These are phyloP conservation scores for Drosophila anceps DNA, from an alignment of 2,888 invertebrate genomes.

Conservation along the genomic window DNA sequence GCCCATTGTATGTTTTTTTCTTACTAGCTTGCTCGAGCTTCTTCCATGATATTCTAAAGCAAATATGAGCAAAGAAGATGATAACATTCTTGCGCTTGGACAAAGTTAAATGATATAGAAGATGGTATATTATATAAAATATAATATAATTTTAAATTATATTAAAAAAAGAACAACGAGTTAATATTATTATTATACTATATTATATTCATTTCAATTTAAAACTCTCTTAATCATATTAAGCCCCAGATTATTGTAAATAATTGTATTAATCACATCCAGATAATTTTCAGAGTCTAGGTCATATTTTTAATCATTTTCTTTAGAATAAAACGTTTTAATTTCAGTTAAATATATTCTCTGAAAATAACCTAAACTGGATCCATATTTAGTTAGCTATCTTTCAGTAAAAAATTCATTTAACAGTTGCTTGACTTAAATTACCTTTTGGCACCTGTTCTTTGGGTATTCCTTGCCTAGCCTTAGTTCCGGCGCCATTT, in stretches of 20 bases:
- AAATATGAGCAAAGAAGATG: no score
- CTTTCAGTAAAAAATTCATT: not conserved
- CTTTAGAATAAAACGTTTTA: not conserved
- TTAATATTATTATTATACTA: not conserved
- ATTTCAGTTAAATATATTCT: no score
- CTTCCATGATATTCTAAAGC: not conserved
- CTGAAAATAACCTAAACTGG: not conserved
- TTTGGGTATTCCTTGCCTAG: slow-evolving; percentile 41
- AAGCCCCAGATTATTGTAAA: no score
- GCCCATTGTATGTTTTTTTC: not conserved
- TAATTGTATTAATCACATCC: no score
- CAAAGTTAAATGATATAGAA: not conserved
- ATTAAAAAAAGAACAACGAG: not conserved
- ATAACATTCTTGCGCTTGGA: not conserved
- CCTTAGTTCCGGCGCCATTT: slow-evolving; percentile 39
- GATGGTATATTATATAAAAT: not conserved
- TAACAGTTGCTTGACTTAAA: not conserved
- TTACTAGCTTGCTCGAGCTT: no score
- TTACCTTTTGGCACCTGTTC: slow-evolving; percentile 47
- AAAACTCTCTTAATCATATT: no score
- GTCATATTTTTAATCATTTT: not conserved
- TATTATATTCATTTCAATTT: not conserved
- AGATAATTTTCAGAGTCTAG: no score
- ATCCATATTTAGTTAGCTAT: not conserved
- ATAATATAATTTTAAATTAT: not conserved